Evolutionary conservation across 2,888 invertebrate species (phyloP).

Genomic region (Eledone cirrhosa): DNA sequence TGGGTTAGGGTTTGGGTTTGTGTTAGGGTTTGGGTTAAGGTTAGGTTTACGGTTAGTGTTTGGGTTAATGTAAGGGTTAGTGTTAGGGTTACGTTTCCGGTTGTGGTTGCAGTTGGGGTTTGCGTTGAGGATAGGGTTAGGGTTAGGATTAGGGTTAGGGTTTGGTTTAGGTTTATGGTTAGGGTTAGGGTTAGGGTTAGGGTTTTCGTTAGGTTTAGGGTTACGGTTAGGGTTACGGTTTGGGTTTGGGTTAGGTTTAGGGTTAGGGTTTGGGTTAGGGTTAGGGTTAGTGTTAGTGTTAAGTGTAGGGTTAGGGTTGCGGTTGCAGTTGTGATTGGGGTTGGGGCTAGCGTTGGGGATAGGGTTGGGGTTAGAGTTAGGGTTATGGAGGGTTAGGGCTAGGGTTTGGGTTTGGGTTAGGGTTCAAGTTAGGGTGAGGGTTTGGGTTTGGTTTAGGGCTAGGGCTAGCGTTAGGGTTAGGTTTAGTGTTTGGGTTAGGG

Average conservation of each 20-base stretch:
- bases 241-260: neutral
- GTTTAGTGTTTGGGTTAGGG: too few species aligned
- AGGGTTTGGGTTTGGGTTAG: conserved; percentile 8
- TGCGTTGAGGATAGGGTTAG: neutral
- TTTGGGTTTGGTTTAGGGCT: neutral
- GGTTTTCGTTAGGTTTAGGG: too few species aligned
- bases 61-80: too few species aligned
- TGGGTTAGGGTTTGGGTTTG: too few species aligned
- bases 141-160: conserved; percentile 6
- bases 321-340: neutral
- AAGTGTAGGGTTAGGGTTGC: neutral
- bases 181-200: neutral
- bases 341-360: neutral
- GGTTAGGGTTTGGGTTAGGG: neutral
- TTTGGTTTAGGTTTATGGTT: neutral
- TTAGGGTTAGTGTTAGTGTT: neutral
- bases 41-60: too few species aligned
- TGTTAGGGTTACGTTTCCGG: neutral
- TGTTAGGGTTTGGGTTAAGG: too few species aligned
- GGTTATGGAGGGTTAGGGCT: neutral
- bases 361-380: neutral
- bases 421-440: neutral
- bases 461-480: neutral
- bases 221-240: neutral
- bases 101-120: neutral